Conservation (phyloP, 2,888 invertebrate genomes). For the Uloborus plumipes region DNA sequence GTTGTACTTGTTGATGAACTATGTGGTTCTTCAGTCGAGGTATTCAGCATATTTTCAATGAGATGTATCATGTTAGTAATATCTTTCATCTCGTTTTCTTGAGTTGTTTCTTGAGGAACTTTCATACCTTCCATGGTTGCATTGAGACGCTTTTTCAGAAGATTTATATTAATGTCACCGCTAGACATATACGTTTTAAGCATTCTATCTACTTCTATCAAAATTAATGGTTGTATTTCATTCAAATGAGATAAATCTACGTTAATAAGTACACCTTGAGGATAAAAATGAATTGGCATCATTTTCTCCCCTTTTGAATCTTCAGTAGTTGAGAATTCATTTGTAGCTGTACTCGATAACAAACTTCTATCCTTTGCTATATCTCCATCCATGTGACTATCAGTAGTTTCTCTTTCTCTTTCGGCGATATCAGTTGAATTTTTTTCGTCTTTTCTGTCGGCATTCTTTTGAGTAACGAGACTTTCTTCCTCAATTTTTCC, state of each 20-base stretch:
- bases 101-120: no score
- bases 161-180: conserved; percentile 29
- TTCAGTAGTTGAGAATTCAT: no score
- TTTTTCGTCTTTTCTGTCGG: not conserved
- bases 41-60: conserved; percentile 25
- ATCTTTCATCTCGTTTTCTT: conserved; percentile 1
- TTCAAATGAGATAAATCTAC: conserved; percentile 36
- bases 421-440: not conserved
- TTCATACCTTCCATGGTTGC: conserved; percentile 21
- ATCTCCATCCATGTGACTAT: not conserved
- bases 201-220: conserved; percentile 46
- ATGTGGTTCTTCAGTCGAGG: not conserved
- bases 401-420: not conserved
- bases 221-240: conserved; percentile 35
- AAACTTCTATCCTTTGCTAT: not conserved
- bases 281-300: conserved; percentile 42
- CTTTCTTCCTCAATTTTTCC: not conserved
- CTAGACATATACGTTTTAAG: conserved; percentile 43
- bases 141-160: conserved; percentile 34
- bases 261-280: conserved; percentile 48
- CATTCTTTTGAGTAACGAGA: not conserved
- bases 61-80: conserved; percentile 31
- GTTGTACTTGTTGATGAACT: not conserved
- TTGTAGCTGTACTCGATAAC: not conserved
- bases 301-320: not conserved